Conservation (phyloP, 2,797 vertebrate genomes). For the Cuculus canorus region DNA sequence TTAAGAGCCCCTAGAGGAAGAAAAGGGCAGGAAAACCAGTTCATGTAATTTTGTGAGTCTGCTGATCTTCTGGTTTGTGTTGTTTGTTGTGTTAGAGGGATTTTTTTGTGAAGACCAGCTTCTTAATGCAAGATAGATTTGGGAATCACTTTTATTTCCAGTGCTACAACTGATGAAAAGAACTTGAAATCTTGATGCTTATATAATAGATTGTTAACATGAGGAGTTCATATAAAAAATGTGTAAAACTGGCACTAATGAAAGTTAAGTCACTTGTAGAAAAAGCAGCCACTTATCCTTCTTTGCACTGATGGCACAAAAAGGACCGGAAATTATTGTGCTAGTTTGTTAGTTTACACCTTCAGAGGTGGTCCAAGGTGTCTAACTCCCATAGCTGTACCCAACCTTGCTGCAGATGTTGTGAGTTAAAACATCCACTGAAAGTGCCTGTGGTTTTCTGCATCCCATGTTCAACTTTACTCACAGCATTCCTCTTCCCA, state of each 20-base stretch:
- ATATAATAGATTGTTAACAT: neutral
- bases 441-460: conserved; percentile 15
- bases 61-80: neutral
- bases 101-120: neutral
- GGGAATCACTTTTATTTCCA: neutral
- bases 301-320: neutral
- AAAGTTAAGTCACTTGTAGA: neutral
- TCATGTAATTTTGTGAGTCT: neutral
- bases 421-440: neutral
- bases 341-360: neutral
- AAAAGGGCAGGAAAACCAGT: neutral
- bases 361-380: neutral
- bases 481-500: conserved; percentile 9
- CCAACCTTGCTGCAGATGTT: neutral
- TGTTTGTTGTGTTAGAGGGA: neutral
- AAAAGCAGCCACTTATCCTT: neutral
- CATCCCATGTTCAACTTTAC: neutral
- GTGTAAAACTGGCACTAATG: neutral
- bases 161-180: neutral
- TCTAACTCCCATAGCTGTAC: neutral
- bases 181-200: neutral
- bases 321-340: neutral
- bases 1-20: neutral
- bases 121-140: neutral
- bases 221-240: neutral